Conservation (phyloP, 2,888 invertebrate genomes). For the Phyllotreta cruciferae region DNA sequence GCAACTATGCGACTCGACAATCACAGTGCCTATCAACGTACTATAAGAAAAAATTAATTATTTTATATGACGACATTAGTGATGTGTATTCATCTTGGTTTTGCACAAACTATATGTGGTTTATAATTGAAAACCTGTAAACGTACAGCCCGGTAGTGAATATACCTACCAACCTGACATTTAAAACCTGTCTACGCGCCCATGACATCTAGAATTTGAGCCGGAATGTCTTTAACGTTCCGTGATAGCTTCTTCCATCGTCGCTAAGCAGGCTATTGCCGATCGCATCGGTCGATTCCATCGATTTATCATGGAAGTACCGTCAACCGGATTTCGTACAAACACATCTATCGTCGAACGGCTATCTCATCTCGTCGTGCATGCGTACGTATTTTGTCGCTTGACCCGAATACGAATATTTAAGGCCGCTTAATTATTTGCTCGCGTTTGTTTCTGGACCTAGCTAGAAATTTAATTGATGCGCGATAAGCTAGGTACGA, state of each 20-base stretch:
- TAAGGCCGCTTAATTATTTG: not conserved
- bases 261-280: not conserved
- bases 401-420: constrained; percentile 6
- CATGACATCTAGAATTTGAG: constrained; percentile 2
- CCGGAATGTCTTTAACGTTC: not conserved
- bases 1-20: too few species aligned
- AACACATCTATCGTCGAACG: not conserved
- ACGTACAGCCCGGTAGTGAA: too few species aligned
- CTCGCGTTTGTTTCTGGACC: not conserved
- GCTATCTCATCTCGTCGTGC: not conserved
- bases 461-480: not conserved
- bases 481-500: not conserved
- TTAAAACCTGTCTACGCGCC: not conserved
- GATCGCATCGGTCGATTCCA: constrained; percentile 1
- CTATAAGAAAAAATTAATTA: too few species aligned
- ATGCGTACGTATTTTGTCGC: not conserved
- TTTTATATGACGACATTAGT: too few species aligned
- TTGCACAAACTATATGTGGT: too few species aligned
- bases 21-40: too few species aligned
- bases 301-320: constrained; percentile 10
- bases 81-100: too few species aligned
- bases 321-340: constrained; percentile 10
- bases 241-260: not conserved
- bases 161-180: too few species aligned
- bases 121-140: too few species aligned